A percentile compares a stretch with the other conserved stretches of the same genome.
Conservation (phyloP, 2,113 vertebrate genomes). For the Cacatua alba region DNA sequence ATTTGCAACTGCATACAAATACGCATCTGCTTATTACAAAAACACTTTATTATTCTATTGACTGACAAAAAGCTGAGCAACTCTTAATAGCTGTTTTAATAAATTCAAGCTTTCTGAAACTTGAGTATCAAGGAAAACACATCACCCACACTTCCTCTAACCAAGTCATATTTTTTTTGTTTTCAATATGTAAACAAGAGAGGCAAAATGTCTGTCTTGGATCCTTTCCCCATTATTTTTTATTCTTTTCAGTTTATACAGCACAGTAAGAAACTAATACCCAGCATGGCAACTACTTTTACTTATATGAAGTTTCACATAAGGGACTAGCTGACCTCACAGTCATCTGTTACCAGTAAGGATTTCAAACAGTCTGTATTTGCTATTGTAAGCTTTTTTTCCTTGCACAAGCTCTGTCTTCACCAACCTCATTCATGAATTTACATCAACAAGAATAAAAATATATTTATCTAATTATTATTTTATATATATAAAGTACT, state of each 20-base stretch:
- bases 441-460: not conserved
- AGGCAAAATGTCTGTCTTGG: not conserved
- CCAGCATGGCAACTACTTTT: not conserved
- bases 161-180: not conserved
- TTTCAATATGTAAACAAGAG: not conserved
- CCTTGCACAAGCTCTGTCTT: not conserved
- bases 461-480: not conserved
- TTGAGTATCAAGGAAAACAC: not conserved
- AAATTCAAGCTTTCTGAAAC: not conserved
- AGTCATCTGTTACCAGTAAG: not conserved
- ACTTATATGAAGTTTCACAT: not conserved
- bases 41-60: not conserved
- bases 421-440: not conserved
- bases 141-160: not conserved
- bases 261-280: not conserved
- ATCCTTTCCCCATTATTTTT: not conserved
- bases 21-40: not conserved
- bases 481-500: not conserved
- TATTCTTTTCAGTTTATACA: not conserved
- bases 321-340: not conserved
- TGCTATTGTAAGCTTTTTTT: not conserved
- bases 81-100: not conserved
- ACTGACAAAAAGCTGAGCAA: not conserved
- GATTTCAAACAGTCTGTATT: not conserved
- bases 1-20: not conserved